Evolutionary conservation across 2,888 invertebrate species (phyloP).

Genomic region (Ophion obscuratus): DNA sequence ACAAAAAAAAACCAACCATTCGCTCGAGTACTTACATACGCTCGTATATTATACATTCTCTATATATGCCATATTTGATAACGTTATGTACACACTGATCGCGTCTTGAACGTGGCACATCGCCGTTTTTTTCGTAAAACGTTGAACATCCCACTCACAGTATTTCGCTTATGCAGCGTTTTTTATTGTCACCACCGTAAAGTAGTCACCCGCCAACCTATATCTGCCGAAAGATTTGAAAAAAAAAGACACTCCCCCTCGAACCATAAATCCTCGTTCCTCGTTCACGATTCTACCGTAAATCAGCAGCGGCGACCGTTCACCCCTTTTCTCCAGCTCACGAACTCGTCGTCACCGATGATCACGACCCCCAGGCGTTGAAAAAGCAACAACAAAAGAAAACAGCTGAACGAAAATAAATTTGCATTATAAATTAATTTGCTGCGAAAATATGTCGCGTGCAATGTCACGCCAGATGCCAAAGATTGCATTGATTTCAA

Average conservation of each 20-base stretch:
- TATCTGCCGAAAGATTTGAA: constrained; percentile 35
- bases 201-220: constrained; percentile 81
- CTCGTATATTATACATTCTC: constrained; percentile 69
- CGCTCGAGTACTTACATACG: constrained; percentile 73
- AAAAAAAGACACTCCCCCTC: constrained; percentile 55
- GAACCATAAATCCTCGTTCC: constrained; percentile 67
- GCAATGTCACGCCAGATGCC: neutral
- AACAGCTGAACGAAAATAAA: neutral
- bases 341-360: neutral
- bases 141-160: constrained; percentile 82
- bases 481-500: constrained; percentile 27
- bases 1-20: neutral
- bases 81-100: constrained; percentile 59
- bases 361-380: neutral
- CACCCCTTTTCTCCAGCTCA: neutral
- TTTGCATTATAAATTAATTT: neutral
- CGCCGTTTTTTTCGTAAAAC: constrained; percentile 77
- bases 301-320: constrained; percentile 17
- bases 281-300: constrained; percentile 69
- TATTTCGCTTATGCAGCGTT: constrained; percentile 84
- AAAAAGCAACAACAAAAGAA: neutral
- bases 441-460: constrained; percentile 19
- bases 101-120: constrained; percentile 70
- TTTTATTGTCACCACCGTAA: constrained; percentile 82
- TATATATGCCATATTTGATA: constrained; percentile 67